Conservation (phyloP, 2,888 invertebrate species). For the Chymomyza procnemis region DNA sequence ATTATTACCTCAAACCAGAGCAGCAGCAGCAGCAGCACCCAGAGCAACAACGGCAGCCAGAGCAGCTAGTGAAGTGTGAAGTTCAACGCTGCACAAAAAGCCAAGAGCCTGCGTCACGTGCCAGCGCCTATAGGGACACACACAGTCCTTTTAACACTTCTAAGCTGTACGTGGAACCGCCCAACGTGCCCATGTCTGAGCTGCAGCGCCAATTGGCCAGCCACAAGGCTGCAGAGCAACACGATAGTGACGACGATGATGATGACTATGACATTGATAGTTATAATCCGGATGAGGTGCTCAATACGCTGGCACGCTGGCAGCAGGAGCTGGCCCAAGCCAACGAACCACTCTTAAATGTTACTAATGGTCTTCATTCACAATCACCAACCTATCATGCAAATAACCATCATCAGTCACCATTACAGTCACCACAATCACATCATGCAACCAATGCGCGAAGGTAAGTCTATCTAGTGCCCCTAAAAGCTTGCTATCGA, state of each 20-base stretch:
- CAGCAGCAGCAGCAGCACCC: conserved; percentile 4
- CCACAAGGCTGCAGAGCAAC: neutral
- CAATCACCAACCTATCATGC: conserved; percentile 29
- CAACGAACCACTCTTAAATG: conserved; percentile 41
- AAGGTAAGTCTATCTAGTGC: conserved; percentile 61
- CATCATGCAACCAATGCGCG: conserved; percentile 66
- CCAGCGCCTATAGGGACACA: conserved; percentile 1
- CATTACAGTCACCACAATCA: conserved; percentile 17
- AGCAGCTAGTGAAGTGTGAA: neutral
- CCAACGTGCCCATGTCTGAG: conserved; percentile 25
- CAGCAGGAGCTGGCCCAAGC: conserved; percentile 46
- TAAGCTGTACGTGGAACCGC: conserved; percentile 40
- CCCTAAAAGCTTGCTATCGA: neutral
- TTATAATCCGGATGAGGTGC: conserved; percentile 37
- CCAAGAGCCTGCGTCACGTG: conserved; percentile 27
- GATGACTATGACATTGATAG: neutral
- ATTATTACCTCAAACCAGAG: conserved; percentile 21
- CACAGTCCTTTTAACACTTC: conserved; percentile 28
- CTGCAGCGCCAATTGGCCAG: conserved; percentile 21
- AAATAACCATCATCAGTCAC: conserved; percentile 21
- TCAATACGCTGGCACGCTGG: conserved; percentile 50
- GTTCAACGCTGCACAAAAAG: conserved; percentile 21
- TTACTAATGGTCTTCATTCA: conserved; percentile 36
- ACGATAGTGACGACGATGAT: conserved; percentile 1
- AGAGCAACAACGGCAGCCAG: neutral